These are phyloP conservation scores for Oncorhynchus kisutch DNA, from an alignment of 2,113 vertebrate genomes.

Conservation along the genomic window DNA sequence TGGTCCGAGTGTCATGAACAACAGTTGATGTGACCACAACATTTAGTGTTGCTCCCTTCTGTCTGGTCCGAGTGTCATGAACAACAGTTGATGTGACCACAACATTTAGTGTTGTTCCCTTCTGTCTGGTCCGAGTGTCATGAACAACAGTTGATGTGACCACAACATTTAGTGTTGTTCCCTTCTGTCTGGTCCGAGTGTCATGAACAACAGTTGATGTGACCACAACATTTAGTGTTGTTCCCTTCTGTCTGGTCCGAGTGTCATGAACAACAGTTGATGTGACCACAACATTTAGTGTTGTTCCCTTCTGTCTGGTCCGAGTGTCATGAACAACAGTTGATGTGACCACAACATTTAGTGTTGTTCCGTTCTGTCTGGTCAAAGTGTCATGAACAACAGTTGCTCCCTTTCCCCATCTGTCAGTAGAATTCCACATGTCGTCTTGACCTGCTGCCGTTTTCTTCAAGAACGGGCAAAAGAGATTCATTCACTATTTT, in stretches of 20 bases:
- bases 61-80: conserved; percentile 7
- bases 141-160: conserved; percentile 6
- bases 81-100: conserved; percentile 5
- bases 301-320: conserved; percentile 5
- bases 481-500: conserved; percentile 38
- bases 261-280: background rate
- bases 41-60: background rate
- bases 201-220: conserved; percentile 2
- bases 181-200: conserved; percentile 6
- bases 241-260: conserved; percentile 8
- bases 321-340: background rate
- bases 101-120: background rate
- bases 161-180: background rate
- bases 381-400: background rate
- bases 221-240: background rate
- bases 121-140: conserved; percentile 9
- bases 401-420: background rate
- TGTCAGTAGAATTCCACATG: conserved; percentile 14
- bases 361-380: background rate
- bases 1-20: conserved; percentile 1
- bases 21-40: conserved; percentile 6
- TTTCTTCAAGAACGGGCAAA: conserved; percentile 44
- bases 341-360: conserved; percentile 3
- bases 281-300: conserved; percentile 2
- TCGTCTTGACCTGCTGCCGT: background rate